phyloP scores from a whole-genome alignment of 2,888 invertebrate species.

The Cephonodes hylas region DNA sequence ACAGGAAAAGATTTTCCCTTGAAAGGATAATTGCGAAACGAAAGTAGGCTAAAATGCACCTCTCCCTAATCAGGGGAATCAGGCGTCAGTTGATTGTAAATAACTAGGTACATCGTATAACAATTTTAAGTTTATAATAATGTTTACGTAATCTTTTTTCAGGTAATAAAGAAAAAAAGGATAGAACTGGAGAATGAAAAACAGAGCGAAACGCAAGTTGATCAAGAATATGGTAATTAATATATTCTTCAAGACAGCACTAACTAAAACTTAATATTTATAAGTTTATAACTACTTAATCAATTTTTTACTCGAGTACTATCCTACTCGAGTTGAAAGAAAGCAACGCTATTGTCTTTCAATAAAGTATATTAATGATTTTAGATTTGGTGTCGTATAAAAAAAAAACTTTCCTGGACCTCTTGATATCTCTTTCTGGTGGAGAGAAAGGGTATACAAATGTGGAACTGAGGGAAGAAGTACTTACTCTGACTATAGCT shows the following conservation, averaged over 20 bases:
- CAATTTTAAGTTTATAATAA: no score
- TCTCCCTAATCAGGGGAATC: no score
- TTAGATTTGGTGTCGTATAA: slow-evolving; percentile 56
- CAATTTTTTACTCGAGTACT: no score
- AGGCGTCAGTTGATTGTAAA: no score
- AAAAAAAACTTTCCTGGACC: slow-evolving; percentile 77
- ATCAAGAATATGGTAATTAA: slow-evolving; percentile 54
- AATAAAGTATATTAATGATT: no score
- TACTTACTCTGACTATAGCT: slow-evolving; percentile 79
- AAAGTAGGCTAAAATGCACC: no score
- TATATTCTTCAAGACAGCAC: not conserved
- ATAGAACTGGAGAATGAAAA: slow-evolving; percentile 45
- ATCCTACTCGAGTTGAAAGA: no score
- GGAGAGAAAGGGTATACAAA: slow-evolving; percentile 74
- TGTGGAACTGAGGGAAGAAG: slow-evolving; percentile 79
- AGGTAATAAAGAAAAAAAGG: slow-evolving; percentile 60
- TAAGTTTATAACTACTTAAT: no score
- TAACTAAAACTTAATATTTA: not conserved
- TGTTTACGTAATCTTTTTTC: slow-evolving; percentile 15
- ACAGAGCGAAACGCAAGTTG: slow-evolving; percentile 41
- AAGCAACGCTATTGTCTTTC: no score
- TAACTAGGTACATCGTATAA: no score
- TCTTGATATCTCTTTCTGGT: slow-evolving; percentile 74
- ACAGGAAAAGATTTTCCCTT: no score
- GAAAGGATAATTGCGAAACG: no score